phyloP scores from a whole-genome alignment of 2,888 invertebrate genomes.

The Microlaimidae sp. region DNA sequence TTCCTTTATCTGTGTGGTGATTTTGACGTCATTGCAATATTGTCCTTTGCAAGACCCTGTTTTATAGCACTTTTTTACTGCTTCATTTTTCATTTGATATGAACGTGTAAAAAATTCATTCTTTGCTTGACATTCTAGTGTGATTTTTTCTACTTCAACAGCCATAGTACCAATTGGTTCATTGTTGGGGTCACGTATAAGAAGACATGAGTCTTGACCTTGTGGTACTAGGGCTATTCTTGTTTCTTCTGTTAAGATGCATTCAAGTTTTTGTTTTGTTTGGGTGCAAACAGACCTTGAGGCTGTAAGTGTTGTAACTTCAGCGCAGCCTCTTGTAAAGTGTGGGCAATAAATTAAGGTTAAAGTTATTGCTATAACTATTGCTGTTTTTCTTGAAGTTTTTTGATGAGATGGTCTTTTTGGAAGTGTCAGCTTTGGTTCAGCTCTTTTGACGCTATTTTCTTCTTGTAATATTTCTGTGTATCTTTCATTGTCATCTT shows the following conservation, averaged over 20 bases:
- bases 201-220: constrained; percentile 3
- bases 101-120: background rate
- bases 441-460: too few relatives aligned
- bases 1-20: background rate
- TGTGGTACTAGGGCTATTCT: constrained; percentile 1
- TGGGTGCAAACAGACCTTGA: background rate
- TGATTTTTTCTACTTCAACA: background rate
- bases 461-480: background rate
- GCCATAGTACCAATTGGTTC: background rate
- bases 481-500: background rate
- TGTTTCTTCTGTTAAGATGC: background rate
- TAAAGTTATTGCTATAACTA: background rate
- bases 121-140: background rate
- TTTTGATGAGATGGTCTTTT: background rate
- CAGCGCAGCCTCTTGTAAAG: background rate
- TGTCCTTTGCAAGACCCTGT: background rate
- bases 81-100: background rate
- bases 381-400: too few relatives aligned
- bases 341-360: too few relatives aligned
- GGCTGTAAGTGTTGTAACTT: background rate
- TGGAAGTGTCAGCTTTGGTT: background rate
- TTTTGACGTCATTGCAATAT: background rate
- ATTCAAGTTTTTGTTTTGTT: background rate
- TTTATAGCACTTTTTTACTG: background rate
- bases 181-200: background rate